Evolutionary conservation across 2,797 vertebrate species (phyloP), one percentile per base, ranked within the genome.

Genomic region (Neosilurus hyrtlii): DNA sequence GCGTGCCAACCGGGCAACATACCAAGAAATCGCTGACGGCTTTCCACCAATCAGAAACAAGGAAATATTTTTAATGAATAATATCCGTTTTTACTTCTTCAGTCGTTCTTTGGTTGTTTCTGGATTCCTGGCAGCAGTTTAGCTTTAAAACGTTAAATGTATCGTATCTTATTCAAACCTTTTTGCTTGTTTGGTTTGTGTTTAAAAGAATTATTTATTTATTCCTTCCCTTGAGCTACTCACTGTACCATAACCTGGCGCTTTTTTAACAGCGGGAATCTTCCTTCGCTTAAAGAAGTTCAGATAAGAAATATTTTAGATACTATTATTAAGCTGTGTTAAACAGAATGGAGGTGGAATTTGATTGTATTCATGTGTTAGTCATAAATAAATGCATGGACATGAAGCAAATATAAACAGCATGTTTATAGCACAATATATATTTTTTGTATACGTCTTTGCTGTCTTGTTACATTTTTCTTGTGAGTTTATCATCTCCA

Each of bases 351-450:
- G 68, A 20, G 22, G 12, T 86, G 76, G 74, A 91, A 88, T 86
- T 89, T 90, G 18, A 26, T 71, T 79, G 30, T 63, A 14, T 78
- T 63, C 57, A 84, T 79, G 81, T 79, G 37, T 35, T 67, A 35
- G 86, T 70, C 82, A 82, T 71, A 81, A 81, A 85, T 67, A 68
- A 73, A 73, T 82, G 59, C 61, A 65, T 78, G 61, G 43, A 78
- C 43, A 7, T 43, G 57, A 81, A 74, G 22, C 52, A 22, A 26
- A 35, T 57, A 20, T 24, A 20, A 35, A 80, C 54, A 9, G 79
- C 83, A 79, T 88, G 83, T 77, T 82, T 80, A 71, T 79, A 67
- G 35, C 59, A 51, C 75, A 37, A 30, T 4, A 10, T 68, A 52
- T 62, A 3, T 57, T 30, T 20, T 49, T 51, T 10, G n/a, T 18